Percentiles rank a stretch among this genome's conserved stretches.
Evolutionary conservation across 2,113 vertebrate genomes (phyloP).

Genomic region (Microtus oregoni): DNA sequence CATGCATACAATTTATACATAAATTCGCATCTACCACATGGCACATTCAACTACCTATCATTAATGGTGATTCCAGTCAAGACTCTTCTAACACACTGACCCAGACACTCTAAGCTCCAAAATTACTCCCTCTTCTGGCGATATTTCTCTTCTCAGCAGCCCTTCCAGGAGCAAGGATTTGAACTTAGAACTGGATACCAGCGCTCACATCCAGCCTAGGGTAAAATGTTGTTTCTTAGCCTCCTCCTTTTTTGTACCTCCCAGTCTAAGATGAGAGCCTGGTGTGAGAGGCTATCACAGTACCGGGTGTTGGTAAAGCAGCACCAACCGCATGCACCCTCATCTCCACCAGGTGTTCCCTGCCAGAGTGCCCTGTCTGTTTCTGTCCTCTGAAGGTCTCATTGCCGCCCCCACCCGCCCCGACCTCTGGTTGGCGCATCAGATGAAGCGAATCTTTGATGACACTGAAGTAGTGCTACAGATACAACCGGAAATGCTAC

Average conservation of each 20-base stretch:
- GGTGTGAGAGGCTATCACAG: not conserved
- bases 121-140: not conserved
- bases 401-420: too few relatives aligned
- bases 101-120: not conserved
- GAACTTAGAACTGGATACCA: not conserved
- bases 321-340: fast-evolving
- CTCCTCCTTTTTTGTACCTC: not conserved
- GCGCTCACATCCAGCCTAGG: not conserved
- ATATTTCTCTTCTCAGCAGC: not conserved
- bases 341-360: not conserved
- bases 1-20: not conserved
- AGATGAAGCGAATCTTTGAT: not conserved
- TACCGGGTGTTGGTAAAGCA: not conserved
- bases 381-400: not conserved
- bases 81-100: not conserved
- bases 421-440: not conserved
- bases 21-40: not conserved
- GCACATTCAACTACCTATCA: not conserved
- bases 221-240: not conserved
- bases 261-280: fast-evolving
- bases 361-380: fast-evolving
- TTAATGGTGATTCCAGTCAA: not conserved
- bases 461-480: not conserved
- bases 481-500: not conserved
- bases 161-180: not conserved